Evolutionary conservation across 2,888 invertebrate genomes (phyloP).

Genomic region (Laspeyria flexula): DNA sequence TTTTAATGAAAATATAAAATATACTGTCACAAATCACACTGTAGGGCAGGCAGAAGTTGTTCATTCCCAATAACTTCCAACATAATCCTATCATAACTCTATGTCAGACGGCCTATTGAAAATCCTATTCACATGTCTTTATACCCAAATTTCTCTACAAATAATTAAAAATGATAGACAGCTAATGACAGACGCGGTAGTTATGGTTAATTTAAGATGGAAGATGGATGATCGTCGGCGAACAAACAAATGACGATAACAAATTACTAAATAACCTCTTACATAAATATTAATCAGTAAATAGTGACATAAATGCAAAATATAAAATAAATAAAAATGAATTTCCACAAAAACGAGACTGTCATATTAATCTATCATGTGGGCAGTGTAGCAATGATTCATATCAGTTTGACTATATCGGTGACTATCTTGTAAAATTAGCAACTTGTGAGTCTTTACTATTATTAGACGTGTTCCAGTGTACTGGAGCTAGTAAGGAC

Average conservation of each 20-base stretch:
- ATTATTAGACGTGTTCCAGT: conserved; percentile 25
- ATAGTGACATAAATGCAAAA: conserved; percentile 14
- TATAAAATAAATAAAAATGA: conserved; percentile 29
- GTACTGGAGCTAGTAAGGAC: conserved; percentile 33
- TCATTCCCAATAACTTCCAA: too few species aligned
- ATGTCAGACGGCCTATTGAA: not conserved
- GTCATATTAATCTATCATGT: conserved; percentile 47
- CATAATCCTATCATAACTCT: too few species aligned
- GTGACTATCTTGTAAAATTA: conserved; percentile 50
- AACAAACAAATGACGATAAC: conserved; percentile 15
- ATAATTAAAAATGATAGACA: conserved; percentile 23
- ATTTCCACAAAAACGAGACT: conserved; percentile 41
- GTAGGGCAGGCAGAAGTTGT: too few species aligned
- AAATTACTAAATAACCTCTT: conserved; percentile 25
- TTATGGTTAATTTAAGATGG: conserved; percentile 18
- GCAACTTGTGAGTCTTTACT: conserved; percentile 39
- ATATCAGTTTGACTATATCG: conserved; percentile 50
- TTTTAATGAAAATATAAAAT: too few species aligned
- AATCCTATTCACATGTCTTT: conserved; percentile 6
- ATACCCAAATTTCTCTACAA: conserved; percentile 26
- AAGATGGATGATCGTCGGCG: conserved; percentile 10
- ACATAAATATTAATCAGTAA: conserved; percentile 22
- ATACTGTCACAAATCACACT: too few species aligned
- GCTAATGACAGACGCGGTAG: conserved; percentile 12
- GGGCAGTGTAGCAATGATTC: conserved; percentile 52